Base-by-base conservation (phyloP, 2,113 vertebrate species). In the Eleginops maclovinus region DNA sequence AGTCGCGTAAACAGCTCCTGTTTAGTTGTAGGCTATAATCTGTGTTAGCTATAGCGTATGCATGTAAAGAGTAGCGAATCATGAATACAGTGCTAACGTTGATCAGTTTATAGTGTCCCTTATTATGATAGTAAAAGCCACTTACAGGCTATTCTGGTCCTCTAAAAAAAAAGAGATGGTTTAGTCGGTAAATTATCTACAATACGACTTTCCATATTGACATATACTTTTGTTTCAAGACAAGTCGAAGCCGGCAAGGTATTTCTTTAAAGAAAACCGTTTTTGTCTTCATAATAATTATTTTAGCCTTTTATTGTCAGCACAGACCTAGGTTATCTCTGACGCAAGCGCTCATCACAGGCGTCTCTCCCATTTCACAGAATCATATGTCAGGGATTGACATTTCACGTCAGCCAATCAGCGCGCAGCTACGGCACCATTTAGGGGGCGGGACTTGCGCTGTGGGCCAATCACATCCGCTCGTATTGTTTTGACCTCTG, bases 401-500 rank as follows among this genome's bases (percentile, higher is more conserved):
- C 76, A 21, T 41, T 0, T 1, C 15, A 0, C 0, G 0, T 7
- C 11, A 11, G 26, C 94, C 92, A 95, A 94, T 93, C n/a, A 69
- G 59, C 17, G 15, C 9, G 0, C 36, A 17, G 0, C 4, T 5
- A 9, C 0, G 26, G 9, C 68, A 1, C 0, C 0, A 1, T 1
- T 9, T 3, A 0, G 22, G 43, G 67, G 91, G 76, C 82, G 86
- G 86, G 77, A 28, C 54, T 72, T 8, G 0, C 0, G 0, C 2
- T 4, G 0, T 0, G 9, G 70, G 59, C 94, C 92, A 94, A 94
- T 94, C 72, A 4, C 7, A 17, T 28, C 0, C 19, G 44, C 67
- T 41, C 56, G 87, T 88, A 91, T 94, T 94, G 94, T 95, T 93
- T 91, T 95, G 93, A 93, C 94, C 92, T 93, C 90, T 92, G 92